These are phyloP conservation scores for Chamaea fasciata DNA, from an alignment of 2,113 vertebrate genomes.

Conservation along the genomic window DNA sequence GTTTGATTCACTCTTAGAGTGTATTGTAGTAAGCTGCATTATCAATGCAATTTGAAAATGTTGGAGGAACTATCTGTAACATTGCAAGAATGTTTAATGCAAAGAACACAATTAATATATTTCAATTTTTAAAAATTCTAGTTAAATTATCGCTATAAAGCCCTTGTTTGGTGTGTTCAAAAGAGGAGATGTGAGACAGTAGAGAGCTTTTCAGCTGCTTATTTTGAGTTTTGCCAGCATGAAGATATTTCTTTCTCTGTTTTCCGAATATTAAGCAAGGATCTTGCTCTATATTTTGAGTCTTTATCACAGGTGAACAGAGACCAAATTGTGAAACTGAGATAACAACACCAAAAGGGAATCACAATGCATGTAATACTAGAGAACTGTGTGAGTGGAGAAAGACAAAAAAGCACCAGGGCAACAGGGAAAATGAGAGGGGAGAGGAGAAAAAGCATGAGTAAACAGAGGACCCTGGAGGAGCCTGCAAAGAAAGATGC, in stretches of 20 bases:
- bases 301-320: background rate
- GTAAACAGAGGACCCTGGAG: background rate
- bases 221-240: background rate
- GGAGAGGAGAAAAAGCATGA: background rate
- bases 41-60: background rate
- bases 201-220: background rate
- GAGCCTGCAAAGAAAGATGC: background rate
- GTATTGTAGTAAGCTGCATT: background rate
- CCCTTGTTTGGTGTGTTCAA: background rate
- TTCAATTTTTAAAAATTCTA: background rate
- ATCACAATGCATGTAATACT: background rate
- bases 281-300: background rate
- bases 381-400: background rate
- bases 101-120: background rate
- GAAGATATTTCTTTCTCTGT: background rate
- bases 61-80: background rate
- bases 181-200: background rate
- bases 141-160: background rate
- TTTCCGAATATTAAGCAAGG: background rate
- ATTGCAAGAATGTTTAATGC: background rate
- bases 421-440: background rate
- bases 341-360: background rate
- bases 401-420: background rate
- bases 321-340: background rate
- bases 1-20: background rate